These are phyloP conservation scores for Tragelaphus strepsiceros DNA, from an alignment of 2,113 vertebrate genomes.

Conservation along the genomic window DNA sequence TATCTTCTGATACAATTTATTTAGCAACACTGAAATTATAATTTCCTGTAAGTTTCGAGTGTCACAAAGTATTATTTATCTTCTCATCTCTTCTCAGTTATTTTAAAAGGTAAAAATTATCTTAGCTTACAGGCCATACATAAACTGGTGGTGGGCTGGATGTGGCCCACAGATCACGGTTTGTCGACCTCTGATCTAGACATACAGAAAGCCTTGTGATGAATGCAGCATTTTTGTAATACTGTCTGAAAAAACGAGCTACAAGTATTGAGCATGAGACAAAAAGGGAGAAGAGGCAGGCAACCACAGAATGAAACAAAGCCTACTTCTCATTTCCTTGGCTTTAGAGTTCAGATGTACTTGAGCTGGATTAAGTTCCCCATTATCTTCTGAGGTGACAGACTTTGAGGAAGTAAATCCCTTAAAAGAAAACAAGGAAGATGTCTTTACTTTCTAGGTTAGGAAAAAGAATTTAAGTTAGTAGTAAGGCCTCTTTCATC, in stretches of 20 bases:
- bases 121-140: background rate
- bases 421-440: conserved; percentile 74
- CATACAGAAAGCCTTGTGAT: background rate
- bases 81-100: background rate
- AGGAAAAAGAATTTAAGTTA: conserved; percentile 37
- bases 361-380: conserved; percentile 57
- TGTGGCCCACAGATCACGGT: background rate
- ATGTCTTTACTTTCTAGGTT: background rate
- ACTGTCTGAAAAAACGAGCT: background rate
- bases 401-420: conserved; percentile 60
- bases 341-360: conserved; percentile 61
- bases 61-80: conserved; percentile 15
- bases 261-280: background rate
- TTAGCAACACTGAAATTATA: background rate
- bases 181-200: background rate
- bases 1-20: conserved; percentile 3
- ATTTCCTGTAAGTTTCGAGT: conserved; percentile 24
- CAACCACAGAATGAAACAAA: conserved; percentile 24
- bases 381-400: conserved; percentile 69
- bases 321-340: conserved; percentile 74
- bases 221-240: background rate
- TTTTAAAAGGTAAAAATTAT: conserved; percentile 31
- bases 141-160: background rate
- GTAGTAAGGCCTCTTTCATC: background rate
- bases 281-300: background rate